A percentile compares a stretch with the other conserved stretches of the same genome.
Evolutionary conservation across 2,797 vertebrate species (phyloP).

Genomic region (Lithobates pipiens): DNA sequence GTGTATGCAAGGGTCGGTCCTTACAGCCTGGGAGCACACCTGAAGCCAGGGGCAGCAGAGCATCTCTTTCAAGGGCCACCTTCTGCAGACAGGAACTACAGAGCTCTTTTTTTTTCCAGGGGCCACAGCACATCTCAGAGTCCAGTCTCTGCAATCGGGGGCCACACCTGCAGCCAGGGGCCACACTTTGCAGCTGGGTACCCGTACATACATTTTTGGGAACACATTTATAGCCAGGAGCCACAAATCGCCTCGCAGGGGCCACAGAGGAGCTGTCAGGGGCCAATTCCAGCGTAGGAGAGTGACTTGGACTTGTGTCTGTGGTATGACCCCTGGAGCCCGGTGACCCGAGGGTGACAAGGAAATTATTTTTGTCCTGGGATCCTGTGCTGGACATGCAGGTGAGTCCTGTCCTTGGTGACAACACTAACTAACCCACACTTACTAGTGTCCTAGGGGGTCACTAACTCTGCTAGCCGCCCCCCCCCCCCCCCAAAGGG

Average conservation of each 20-base stretch:
- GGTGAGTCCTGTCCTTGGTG: neutral
- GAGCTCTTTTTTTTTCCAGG: too few species aligned
- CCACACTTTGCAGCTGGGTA: neutral
- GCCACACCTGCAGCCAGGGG: neutral
- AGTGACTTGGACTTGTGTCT: too few species aligned
- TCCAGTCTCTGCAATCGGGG: too few species aligned
- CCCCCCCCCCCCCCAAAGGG: too few species aligned
- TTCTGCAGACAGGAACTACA: neutral
- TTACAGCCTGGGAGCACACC: too few species aligned
- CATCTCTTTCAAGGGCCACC: too few species aligned
- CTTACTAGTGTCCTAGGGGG: neutral
- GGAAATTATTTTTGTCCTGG: neutral
- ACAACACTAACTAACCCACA: neutral
- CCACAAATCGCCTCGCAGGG: neutral
- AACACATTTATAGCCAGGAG: neutral
- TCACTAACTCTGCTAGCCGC: too few species aligned
- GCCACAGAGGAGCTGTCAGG: too few species aligned
- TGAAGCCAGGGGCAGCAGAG: too few species aligned
- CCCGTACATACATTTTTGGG: neutral
- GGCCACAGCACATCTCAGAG: too few species aligned
- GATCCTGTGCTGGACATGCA: constrained; percentile 11
- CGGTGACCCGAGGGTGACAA: neutral
- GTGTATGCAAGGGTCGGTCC: too few species aligned
- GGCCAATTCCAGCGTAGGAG: too few species aligned
- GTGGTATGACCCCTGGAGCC: neutral